Evolutionary conservation across 2,797 vertebrate species (phyloP).

Genomic region (Falco novaeseelandiae): DNA sequence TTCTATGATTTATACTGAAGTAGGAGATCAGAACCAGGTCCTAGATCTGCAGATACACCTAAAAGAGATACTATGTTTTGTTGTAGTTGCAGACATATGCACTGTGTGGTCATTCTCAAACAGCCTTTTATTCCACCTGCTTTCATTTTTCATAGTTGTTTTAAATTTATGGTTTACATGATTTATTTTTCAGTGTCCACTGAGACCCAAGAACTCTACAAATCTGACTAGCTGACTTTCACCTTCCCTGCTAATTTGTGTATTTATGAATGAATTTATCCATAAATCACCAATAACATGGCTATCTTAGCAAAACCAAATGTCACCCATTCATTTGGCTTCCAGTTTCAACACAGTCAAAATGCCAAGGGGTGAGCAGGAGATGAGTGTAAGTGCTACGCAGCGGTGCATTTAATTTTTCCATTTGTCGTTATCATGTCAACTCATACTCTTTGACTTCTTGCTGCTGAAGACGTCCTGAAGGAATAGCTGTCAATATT

Average conservation of each 20-base stretch:
- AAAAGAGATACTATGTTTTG: neutral
- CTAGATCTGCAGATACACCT: neutral
- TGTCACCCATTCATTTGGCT: slow-evolving; percentile 48
- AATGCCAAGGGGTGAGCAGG: slow-evolving; percentile 8
- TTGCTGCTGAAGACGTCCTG: slow-evolving; percentile 63
- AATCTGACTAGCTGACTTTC: slow-evolving; percentile 48
- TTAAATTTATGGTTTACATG: slow-evolving; percentile 53
- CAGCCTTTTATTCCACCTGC: slow-evolving; percentile 36
- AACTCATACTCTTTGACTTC: slow-evolving; percentile 64
- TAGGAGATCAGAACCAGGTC: neutral
- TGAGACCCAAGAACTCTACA: slow-evolving; percentile 49
- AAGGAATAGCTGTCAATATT: slow-evolving; percentile 76
- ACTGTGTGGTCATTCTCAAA: slow-evolving; percentile 24
- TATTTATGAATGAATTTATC: slow-evolving; percentile 51
- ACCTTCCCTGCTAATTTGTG: slow-evolving; percentile 56
- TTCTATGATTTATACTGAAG: neutral
- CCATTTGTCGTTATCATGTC: slow-evolving; percentile 73
- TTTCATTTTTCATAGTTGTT: slow-evolving; percentile 28
- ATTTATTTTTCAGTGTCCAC: slow-evolving; percentile 36
- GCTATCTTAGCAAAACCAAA: slow-evolving; percentile 50
- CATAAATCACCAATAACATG: slow-evolving; percentile 65
- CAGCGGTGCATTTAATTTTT: slow-evolving; percentile 50
- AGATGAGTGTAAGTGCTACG: slow-evolving; percentile 17
- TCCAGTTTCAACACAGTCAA: neutral
- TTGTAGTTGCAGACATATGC: neutral